Evolutionary conservation across 2,888 invertebrate species (phyloP), one percentile per base, ranked within the genome.

Genomic region (Hybos culiciformis): DNA sequence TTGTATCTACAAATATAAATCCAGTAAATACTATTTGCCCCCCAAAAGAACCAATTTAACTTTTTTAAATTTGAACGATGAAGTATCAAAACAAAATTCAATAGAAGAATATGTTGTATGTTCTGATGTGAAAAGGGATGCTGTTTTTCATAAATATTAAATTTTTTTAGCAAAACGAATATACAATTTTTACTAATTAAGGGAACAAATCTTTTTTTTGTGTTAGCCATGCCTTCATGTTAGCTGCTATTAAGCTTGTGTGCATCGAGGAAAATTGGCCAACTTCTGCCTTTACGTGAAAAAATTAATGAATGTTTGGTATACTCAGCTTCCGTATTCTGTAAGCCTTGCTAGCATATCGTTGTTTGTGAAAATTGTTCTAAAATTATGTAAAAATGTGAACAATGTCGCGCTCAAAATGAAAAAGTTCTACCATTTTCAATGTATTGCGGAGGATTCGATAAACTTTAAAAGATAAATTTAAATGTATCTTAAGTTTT

Each of bases 261-360:
- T 91, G 9, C 73, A 74, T 8, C 70, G 87, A 29, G 92, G 94
- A 52, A 94, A 94, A 70, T 94, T 60, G 82, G 94, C 46, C 85
- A 88, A 54, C 77, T 80, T 39, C 90, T 94, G 43, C 67, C 75
- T 46, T 77, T 78, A 1, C 74, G 91, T 50, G 78, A 80, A 51
- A 85, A 86, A 75, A 88, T 93, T 62, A 91, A 92, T 65, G 94
- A 94, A 70, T 96, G 96, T 68, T 77, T 93, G 52, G 93, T 96
- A 31, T 96, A 96, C 67, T 92, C 92, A 15, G 87, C 94, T 19
- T 80, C 86, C 17, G 84, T 92, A 43, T 75, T 94, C 61, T 94
- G 93, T 72, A 84, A 86, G 53, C 94, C 94, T 20, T 96, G 96
- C 69, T 85, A 87, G 41, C 93, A 96, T 70, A 90, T 94, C 80